Evolutionary conservation across 2,113 vertebrate species (phyloP).

Genomic region (Prietella phreatophila): DNA sequence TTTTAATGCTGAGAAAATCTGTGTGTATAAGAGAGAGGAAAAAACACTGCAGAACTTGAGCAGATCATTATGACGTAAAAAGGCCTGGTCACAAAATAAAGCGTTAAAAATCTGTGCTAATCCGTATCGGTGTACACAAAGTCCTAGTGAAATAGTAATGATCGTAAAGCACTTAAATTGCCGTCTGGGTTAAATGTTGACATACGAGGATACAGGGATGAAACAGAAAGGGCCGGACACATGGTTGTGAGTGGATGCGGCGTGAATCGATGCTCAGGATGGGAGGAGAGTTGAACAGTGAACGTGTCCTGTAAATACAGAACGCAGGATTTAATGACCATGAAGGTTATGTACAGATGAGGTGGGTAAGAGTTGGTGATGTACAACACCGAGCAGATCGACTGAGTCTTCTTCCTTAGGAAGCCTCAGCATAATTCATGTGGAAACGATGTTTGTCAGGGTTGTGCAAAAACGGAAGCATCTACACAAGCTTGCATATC

Average conservation of each 20-base stretch:
- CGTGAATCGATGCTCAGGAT: constrained; percentile 57
- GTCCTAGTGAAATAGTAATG: constrained; percentile 33
- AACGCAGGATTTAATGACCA: constrained; percentile 21
- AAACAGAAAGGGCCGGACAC: constrained; percentile 61
- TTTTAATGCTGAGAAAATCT: background rate
- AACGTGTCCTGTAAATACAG: background rate
- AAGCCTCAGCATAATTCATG: background rate
- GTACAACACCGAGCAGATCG: constrained; percentile 41
- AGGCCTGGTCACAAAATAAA: constrained; percentile 32
- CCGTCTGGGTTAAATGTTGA: constrained; percentile 63
- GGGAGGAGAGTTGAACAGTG: background rate
- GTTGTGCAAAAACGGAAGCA: background rate
- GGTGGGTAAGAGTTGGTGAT: background rate
- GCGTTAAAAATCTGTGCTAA: constrained; percentile 8
- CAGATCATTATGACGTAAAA: constrained; percentile 13
- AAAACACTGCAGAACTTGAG: constrained; percentile 34
- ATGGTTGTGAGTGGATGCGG: constrained; percentile 65
- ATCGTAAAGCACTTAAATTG: constrained; percentile 68
- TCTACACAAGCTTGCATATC: background rate
- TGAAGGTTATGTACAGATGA: constrained; percentile 47
- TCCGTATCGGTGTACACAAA: constrained; percentile 35
- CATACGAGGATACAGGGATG: constrained; percentile 60
- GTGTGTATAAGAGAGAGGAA: constrained; percentile 27
- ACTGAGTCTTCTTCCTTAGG: background rate
- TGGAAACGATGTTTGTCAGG: background rate